Evolutionary conservation across 2,888 invertebrate species (phyloP).

Genomic region (Nephrotoma appendiculata): DNA sequence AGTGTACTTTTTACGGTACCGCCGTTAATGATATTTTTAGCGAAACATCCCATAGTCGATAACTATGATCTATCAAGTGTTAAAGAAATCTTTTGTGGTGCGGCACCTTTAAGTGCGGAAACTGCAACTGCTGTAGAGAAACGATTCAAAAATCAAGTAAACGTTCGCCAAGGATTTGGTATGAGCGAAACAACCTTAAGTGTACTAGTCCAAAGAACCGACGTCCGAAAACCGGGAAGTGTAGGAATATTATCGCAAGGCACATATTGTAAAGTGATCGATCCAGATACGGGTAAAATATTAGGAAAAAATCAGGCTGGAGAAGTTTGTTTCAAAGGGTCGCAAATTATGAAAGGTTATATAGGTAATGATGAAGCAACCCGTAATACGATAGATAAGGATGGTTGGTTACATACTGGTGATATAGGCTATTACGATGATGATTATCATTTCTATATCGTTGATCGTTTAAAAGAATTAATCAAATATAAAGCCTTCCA

Average conservation of each 20-base stretch:
- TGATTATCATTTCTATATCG: slow-evolving; percentile 62
- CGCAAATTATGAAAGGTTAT: slow-evolving; percentile 73
- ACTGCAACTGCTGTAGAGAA: slow-evolving; percentile 40
- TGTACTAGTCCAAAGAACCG: slow-evolving; percentile 30
- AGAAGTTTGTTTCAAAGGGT: slow-evolving; percentile 73
- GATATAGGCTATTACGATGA: slow-evolving; percentile 72
- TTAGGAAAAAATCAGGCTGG: slow-evolving; percentile 55
- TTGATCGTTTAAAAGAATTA: slow-evolving; percentile 76
- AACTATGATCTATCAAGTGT: slow-evolving; percentile 62
- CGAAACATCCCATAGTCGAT: slow-evolving; percentile 63
- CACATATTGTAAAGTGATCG: slow-evolving; percentile 46
- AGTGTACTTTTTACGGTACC: slow-evolving; percentile 61
- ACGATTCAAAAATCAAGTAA: slow-evolving; percentile 27
- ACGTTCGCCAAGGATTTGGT: slow-evolving; percentile 60
- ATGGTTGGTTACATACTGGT: slow-evolving; percentile 67
- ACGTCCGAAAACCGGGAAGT: slow-evolving; percentile 40
- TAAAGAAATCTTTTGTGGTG: slow-evolving; percentile 57
- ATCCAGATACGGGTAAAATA: slow-evolving; percentile 38
- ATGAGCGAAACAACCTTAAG: slow-evolving; percentile 64
- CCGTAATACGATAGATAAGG: slow-evolving; percentile 43
- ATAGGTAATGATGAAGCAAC: slow-evolving; percentile 56
- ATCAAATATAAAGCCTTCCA: slow-evolving; percentile 83
- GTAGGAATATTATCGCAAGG: slow-evolving; percentile 54
- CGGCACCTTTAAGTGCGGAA: slow-evolving; percentile 65
- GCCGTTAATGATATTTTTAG: slow-evolving; percentile 67